Evolutionary conservation across 2,113 vertebrate species (phyloP), one percentile per base, ranked within the genome.

Genomic region (Geococcyx californianus): DNA sequence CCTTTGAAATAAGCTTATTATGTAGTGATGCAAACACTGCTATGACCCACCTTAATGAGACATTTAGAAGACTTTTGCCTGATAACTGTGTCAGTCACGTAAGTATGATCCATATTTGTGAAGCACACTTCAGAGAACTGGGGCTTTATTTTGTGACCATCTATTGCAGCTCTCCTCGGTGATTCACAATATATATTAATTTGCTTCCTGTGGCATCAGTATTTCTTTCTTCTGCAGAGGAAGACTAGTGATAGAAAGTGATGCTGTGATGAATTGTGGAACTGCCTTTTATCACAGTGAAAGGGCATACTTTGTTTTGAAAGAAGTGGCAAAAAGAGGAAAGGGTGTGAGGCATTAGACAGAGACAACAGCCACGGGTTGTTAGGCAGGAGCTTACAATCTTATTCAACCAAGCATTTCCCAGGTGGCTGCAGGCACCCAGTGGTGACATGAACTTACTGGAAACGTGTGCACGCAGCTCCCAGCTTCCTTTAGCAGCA

Each of bases 351-450:
- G 19, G 74, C 69, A 80, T 11, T 20, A 26, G 23, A 21, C 7
- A 24, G 38, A 51, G 40, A 34, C 34, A 24, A 13, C 24, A 92
- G 77, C 9, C 23, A 42, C 58, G 38, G 31, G 59, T 3, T 54
- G 33, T 16, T 90, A 68, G 42, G 83, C 82, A 89, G 92, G 6
- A 74, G 13, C 26, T 45, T 44, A 55, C 75, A 89, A 78, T 10
- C 8, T 8, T 34, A 29, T 31, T n/a, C 52, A 78, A 47, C 7
- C 56, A 29, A 26, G 31, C 1, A 9, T 10, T 79, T 47, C 25
- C 19, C 1, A 1, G 1, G 1, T 1, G 51, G 8, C 70, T 13
- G 36, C 4, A 1, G 19, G 23, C 2, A 0, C 44, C 21, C 26
- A 2, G n/a, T 0, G 15, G 44, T 2, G 18, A 34, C 36, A 29